Base-by-base conservation (phyloP, 2,113 vertebrate genomes). In the Carassius carassius region DNA sequence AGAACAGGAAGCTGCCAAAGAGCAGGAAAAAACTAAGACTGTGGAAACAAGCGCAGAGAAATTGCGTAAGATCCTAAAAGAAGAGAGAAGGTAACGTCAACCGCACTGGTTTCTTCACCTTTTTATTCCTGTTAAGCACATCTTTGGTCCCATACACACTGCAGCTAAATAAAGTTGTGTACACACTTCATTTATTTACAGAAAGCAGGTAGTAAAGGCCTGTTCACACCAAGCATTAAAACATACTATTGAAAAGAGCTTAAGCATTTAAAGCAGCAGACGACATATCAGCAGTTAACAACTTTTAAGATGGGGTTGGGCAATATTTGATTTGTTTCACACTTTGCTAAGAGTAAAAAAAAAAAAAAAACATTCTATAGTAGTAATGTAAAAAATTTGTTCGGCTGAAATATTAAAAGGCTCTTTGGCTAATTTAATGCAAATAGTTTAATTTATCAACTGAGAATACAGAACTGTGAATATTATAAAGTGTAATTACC, bases 1-100 rank as follows among this genome's bases (percentile, higher is more conserved):
- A 94, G 97, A 98, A 92, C 97, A 97, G 92, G 96, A 96, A 89
- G 93, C 96, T 92, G 95, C 96, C 86, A 97, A 96, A 93, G 97
- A 99, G 94, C 94, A 96, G 93, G 96, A 91, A 87, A 94, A 96
- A 91, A 93, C 94, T 91, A 98, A 95, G 92, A 96, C 94, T 93
- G 91, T 95, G 93, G 96, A 96, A 95, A 98, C 95, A 86, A 99
- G 98, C 85, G 98, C 97, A 91, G 96, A 99, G 92, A 99, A 99
- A 94, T 96, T 99, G 93, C 97, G 97, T 97, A 99, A 99, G 95
- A 97, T 99, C 93, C 95, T 99, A 95, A 99, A 97, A 97, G 98
- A 99, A 90, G 98, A 99, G 83, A 98, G 97, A 95, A 99, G 98
- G 98, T 99, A 97, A 87, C 19, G 49, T 44, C 49, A 78, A 19